These are phyloP conservation scores for Acanthisitta chloris DNA, from an alignment of 2,113 vertebrate species.

Conservation along the genomic window DNA sequence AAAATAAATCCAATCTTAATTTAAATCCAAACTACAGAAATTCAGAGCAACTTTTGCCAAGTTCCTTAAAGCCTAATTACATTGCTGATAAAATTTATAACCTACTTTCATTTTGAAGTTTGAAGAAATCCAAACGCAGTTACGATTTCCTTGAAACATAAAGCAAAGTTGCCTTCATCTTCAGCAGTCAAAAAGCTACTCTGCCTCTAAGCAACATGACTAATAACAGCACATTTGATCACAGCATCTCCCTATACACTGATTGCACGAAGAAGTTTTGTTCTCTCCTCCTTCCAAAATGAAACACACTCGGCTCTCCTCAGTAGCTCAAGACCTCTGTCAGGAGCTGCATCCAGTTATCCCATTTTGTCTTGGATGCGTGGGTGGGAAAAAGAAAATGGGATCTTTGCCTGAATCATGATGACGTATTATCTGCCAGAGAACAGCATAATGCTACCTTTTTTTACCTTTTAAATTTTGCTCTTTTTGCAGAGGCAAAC, in stretches of 20 bases:
- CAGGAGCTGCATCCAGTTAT: constrained; percentile 1
- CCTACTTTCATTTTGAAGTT: background rate
- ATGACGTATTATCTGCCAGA: background rate
- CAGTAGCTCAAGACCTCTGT: background rate
- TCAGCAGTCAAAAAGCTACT: background rate
- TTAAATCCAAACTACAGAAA: background rate
- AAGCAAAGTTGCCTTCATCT: background rate
- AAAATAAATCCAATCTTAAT: background rate
- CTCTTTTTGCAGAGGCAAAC: background rate
- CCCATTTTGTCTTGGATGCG: background rate
- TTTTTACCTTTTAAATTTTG: background rate
- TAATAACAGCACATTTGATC: background rate
- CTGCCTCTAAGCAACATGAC: background rate
- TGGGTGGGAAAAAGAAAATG: constrained; percentile 28
- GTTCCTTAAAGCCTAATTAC: background rate
- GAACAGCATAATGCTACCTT: background rate
- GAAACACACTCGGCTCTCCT: background rate
- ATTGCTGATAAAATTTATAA: background rate
- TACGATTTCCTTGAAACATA: background rate
- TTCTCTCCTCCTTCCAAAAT: background rate
- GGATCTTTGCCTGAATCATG: constrained; percentile 15
- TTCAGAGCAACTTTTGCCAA: background rate
- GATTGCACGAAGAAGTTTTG: background rate
- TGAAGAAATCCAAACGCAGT: background rate
- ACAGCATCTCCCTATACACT: background rate